These are phyloP conservation scores for Rhogogaster chlorosoma DNA, from an alignment of 2,888 invertebrate species.

Conservation along the genomic window DNA sequence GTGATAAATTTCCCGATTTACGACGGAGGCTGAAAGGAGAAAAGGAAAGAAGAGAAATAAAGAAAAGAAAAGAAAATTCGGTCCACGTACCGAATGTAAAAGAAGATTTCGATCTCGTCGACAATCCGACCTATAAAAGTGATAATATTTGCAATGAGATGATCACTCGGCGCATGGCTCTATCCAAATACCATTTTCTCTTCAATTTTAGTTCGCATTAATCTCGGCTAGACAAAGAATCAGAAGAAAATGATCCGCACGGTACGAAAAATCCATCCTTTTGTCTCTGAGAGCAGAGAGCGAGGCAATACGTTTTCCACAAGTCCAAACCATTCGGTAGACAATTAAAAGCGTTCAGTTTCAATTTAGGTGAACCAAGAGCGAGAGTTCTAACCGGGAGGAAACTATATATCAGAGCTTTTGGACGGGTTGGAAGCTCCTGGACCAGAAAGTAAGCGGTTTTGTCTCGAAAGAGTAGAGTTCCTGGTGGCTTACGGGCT, in stretches of 20 bases:
- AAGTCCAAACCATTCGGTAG: neutral
- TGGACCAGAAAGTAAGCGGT: constrained; percentile 31
- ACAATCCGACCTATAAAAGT: neutral
- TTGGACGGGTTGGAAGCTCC: constrained; percentile 16
- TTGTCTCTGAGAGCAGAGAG: neutral
- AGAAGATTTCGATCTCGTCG: neutral
- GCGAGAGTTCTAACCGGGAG: neutral
- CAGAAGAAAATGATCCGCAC: neutral
- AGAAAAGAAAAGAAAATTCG: constrained; percentile 23
- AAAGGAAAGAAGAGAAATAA: neutral
- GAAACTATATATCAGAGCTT: constrained; percentile 40
- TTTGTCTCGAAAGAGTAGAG: constrained; percentile 39
- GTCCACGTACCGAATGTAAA: constrained; percentile 1
- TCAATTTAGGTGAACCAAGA: constrained; percentile 18
- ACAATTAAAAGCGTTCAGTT: constrained; percentile 30
- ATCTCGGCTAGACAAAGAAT: neutral
- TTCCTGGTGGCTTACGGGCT: constrained; percentile 41
- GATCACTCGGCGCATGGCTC: neutral
- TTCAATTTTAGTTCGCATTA: neutral
- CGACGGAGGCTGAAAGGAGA: neutral
- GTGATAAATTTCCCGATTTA: constrained; percentile 34
- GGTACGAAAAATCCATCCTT: neutral
- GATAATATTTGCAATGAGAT: neutral
- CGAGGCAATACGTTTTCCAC: neutral
- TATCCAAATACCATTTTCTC: neutral